Evolutionary conservation across 2,888 invertebrate genomes (phyloP), one percentile per base, ranked within the genome.

Genomic region (Calliphora vomitoria): DNA sequence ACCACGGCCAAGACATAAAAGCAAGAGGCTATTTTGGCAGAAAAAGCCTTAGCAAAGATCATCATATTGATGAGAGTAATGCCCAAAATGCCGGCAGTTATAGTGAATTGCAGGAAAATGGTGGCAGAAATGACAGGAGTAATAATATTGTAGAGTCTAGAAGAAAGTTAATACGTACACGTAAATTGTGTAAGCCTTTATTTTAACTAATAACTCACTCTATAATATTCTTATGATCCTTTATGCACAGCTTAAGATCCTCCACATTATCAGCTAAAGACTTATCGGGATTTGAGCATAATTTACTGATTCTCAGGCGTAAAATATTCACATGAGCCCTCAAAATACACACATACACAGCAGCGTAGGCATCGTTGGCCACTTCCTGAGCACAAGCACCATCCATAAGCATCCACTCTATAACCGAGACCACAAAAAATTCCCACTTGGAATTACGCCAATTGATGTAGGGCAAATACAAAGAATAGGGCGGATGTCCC

Each of bases 211-310:
- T 1, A n/a, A 87, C 87, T 87, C 58, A 89, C 90, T 89, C 58
- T 20, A 90, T 64, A 10, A 90, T 72, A 66, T 88, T 82, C 44
- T 89, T 88, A 53, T 90, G 90, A 84, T 90, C 90, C 31, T 64
- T 86, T 11, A 90, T 89, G 38, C 89, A 89, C 44, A 83, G 50
- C 18, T 89, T 89, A 1, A 90, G 68, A 11, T 90, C 90, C 50
- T 85, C 44, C 0, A 72, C 69, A 38, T 90, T 89, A 18, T 89
- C 66, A 0, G 71, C 79, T 4, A 74, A 62, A 5, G 82, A 55
- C 58, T 82, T 78, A 18, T 85, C 79, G 0, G 72, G 18, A 8
- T 68, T 75, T 10, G 68, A 44, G 18, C 84, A 74, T 47, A 89
- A 64, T 76, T 88, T 87, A 0, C 80, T 60, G 8, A 90, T 87